Evolutionary conservation across 1,140 invertebrate species (phyloP).

Genomic region (Adoxophyes honmai): DNA sequence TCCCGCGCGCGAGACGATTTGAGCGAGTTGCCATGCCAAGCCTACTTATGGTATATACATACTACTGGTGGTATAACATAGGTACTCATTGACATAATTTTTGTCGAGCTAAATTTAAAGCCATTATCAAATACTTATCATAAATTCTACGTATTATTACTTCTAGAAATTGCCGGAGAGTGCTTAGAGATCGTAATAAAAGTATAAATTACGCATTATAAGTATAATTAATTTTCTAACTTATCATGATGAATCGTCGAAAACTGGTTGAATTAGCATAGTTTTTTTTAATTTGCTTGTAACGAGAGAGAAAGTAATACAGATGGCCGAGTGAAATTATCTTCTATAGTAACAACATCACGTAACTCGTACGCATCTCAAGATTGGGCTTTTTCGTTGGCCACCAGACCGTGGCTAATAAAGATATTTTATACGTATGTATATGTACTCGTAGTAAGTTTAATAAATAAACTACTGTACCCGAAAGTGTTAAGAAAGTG

Average conservation of each 20-base stretch:
- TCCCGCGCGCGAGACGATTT: too few species aligned
- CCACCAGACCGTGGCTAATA: background rate
- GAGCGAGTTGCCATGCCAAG: too few species aligned
- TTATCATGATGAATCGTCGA: background rate
- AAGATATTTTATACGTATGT: background rate
- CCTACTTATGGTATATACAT: too few species aligned
- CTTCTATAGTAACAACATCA: background rate
- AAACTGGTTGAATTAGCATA: constrained; percentile 5
- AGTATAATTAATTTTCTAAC: background rate
- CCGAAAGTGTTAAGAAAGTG: too few species aligned
- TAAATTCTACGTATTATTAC: too few species aligned
- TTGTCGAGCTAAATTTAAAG: too few species aligned
- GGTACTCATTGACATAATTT: too few species aligned
- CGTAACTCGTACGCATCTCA: background rate
- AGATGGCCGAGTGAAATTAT: constrained; percentile 6
- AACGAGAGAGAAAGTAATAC: constrained; percentile 1
- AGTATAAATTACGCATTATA: background rate
- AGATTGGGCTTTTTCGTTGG: background rate
- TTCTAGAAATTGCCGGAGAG: background rate
- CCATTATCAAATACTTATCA: too few species aligned
- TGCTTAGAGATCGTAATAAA: background rate
- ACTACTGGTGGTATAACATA: too few species aligned
- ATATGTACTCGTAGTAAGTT: background rate
- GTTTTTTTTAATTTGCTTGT: constrained; percentile 6
- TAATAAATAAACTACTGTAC: too few species aligned